Evolutionary conservation across 2,888 invertebrate genomes (phyloP), one percentile per base, ranked within the genome.

Genomic region (Dermolepida albohirtum): DNA sequence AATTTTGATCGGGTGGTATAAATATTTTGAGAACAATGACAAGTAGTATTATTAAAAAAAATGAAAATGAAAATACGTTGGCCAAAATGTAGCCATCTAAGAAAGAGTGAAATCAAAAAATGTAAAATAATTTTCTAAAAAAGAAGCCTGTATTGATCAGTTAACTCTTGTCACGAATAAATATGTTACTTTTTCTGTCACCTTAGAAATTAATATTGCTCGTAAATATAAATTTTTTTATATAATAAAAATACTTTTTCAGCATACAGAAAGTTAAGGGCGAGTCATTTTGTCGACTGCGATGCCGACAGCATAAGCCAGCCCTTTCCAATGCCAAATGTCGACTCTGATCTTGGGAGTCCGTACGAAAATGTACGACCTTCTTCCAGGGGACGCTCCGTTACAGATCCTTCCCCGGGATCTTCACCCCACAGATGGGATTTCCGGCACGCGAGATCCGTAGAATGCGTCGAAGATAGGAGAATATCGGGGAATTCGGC

Each of bases 281-380:
- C 70, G 40, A 72, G 72, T 68, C 71, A 74, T 67, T 73, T 72
- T 50, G 66, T 55, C n/a, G 83, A 84, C 70, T 82, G 83, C 68
- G 84, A 84, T 70, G 82, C 81, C 7, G 83, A 84, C 68, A 81
- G 81, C 72, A 79, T 82, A 49, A 83, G 80, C 69, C 83, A 87
- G 74, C 85, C 87, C 55, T 83, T 90, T 71, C 91, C 92, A n/a
- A 89, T 90, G 2, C 90, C 90, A 27, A 84, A 81, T 69, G 82
- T 85, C 72, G 89, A 89, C 76, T 87, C 87, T 14, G 84, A 85
- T 71, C 82, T 88, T 76, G 88, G 88, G 64, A 89, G 89, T 77
- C 89, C 89, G 12, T 89, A 89, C 78, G 89, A 89, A 76, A 89
- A 89, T 75, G 88, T 89, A 47, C 83, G 87, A 62, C 86, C 87